phyloP scores from a whole-genome alignment of 1,140 invertebrate genomes.

The Drosophila seguyi region DNA sequence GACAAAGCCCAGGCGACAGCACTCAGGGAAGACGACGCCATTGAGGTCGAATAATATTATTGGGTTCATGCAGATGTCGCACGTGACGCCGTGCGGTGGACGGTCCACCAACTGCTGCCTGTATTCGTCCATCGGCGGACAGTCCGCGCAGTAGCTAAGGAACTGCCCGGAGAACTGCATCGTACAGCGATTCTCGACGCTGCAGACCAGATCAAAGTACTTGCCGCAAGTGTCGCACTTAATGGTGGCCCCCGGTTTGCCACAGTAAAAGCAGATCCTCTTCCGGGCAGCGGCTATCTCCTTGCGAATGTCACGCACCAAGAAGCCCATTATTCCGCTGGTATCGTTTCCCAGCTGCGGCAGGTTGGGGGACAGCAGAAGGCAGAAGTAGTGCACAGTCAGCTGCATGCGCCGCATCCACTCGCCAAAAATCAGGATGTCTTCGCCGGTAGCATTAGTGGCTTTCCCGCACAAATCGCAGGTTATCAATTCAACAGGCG shows the following conservation, averaged over 20 bases:
- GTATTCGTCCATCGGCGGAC: slow-evolving; percentile 50
- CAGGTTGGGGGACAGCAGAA: slow-evolving; percentile 70
- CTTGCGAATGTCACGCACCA: slow-evolving; percentile 63
- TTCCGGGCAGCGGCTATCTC: slow-evolving; percentile 36
- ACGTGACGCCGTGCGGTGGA: slow-evolving; percentile 22
- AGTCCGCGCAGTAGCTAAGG: slow-evolving; percentile 47
- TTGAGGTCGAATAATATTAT: slow-evolving; percentile 26
- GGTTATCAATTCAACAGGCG: no score
- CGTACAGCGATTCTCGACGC: slow-evolving; percentile 24
- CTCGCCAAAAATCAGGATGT: slow-evolving; percentile 52
- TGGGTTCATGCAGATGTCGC: slow-evolving; percentile 54
- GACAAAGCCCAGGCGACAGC: slow-evolving; percentile 66
- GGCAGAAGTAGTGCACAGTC: slow-evolving; percentile 72
- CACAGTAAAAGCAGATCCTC: slow-evolving; percentile 55
- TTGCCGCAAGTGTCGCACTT: slow-evolving; percentile 48
- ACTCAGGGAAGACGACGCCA: slow-evolving; percentile 48
- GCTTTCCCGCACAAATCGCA: slow-evolving; percentile 19
- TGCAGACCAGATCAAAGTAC: slow-evolving; percentile 60
- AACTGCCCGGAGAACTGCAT: slow-evolving; percentile 49
- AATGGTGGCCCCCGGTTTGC: slow-evolving; percentile 40
- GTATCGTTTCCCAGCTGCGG: slow-evolving; percentile 61
- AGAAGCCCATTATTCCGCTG: slow-evolving; percentile 69
- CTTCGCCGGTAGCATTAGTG: neutral
- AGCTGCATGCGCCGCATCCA: slow-evolving; percentile 60
- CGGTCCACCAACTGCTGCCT: slow-evolving; percentile 13